Evolutionary conservation across 30 jellyfish, hydroid and myxozoan species (phyloP).

Genomic region (Nemopilema nomurai): DNA sequence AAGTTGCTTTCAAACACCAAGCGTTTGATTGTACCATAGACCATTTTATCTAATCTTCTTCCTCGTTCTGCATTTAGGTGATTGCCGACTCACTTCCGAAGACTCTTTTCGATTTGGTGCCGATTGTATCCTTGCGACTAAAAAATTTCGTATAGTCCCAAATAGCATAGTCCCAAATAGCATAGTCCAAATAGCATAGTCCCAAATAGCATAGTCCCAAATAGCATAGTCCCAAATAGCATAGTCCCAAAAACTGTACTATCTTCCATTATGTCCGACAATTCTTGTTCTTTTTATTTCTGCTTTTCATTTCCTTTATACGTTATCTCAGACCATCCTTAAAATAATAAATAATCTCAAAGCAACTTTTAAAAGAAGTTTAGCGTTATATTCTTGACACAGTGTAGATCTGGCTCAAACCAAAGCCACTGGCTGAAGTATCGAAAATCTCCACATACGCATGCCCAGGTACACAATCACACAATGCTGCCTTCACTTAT

Average conservation of each 20-base stretch:
- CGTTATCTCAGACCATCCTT: neutral
- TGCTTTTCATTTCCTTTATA: neutral
- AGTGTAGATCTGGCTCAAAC: slow-evolving; percentile 57
- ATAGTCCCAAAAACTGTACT: too few relatives aligned
- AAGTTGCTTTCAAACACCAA: neutral
- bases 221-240: too few relatives aligned
- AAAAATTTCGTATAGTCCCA: neutral
- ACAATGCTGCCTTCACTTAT: neutral
- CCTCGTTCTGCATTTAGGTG: neutral
- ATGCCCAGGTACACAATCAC: slow-evolving; percentile 49
- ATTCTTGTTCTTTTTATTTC: too few relatives aligned
- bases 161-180: neutral
- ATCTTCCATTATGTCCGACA: too few relatives aligned
- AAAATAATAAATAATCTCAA: neutral
- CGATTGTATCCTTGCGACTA: slow-evolving; percentile 60
- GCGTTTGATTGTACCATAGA: neutral
- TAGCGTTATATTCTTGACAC: neutral
- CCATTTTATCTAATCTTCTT: neutral
- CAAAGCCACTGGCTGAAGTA: slow-evolving; percentile 35
- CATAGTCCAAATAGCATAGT: neutral
- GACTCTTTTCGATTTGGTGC: slow-evolving; percentile 58
- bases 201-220: neutral
- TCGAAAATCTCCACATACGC: slow-evolving; percentile 41
- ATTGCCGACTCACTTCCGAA: slow-evolving; percentile 58
- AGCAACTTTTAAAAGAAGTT: neutral